phyloP scores from a whole-genome alignment of 2,113 vertebrate genomes.

The Pycnonotus jocosus region DNA sequence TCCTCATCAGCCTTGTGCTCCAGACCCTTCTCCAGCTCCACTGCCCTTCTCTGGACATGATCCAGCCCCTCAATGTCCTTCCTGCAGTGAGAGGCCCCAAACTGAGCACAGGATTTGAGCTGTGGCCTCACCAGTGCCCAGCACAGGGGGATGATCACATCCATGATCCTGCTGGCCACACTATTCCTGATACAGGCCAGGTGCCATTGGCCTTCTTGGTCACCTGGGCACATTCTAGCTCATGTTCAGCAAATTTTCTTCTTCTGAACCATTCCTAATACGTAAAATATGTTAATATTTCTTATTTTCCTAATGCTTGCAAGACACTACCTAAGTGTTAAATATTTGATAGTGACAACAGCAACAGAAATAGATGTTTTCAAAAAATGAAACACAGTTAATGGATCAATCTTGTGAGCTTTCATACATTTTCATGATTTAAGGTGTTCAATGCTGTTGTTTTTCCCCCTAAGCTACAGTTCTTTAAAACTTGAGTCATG shows the following conservation, averaged over 20 bases:
- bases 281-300: not conserved
- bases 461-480: not conserved
- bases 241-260: not conserved
- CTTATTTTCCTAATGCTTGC: not conserved
- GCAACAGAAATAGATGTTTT: not conserved
- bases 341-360: not conserved
- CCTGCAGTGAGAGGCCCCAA: not conserved
- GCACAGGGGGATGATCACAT: too few relatives aligned
- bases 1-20: not conserved
- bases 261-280: not conserved
- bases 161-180: not conserved
- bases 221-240: not conserved
- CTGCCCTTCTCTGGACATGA: fast-evolving
- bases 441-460: not conserved
- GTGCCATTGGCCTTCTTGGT: not conserved
- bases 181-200: not conserved
- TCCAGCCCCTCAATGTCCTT: not conserved
- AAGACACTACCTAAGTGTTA: not conserved
- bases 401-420: not conserved
- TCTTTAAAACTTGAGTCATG: not conserved
- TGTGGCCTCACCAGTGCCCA: not conserved
- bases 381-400: not conserved
- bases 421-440: not conserved
- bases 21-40: fast-evolving
- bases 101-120: not conserved